Percentiles rank a stretch among this genome's conserved stretches.
Evolutionary conservation across 35 echinoderm and acorn worm genomes (phyloP).

Genomic region (Antedon bifida): DNA sequence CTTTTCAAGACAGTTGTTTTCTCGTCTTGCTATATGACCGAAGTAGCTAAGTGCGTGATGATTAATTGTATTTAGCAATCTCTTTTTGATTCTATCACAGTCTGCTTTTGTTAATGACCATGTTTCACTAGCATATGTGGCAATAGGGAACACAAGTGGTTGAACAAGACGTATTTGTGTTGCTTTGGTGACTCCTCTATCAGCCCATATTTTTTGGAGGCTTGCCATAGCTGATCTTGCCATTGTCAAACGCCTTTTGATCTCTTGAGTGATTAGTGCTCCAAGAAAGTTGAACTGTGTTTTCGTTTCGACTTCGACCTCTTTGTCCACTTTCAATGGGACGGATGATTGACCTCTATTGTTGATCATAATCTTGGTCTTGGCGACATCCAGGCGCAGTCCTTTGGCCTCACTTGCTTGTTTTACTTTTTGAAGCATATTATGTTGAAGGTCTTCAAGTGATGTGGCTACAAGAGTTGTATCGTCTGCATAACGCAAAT

Average conservation of each 20-base stretch:
- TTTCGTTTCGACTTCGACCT: slow-evolving; percentile 4
- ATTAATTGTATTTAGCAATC: background rate
- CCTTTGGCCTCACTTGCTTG: slow-evolving; percentile 3
- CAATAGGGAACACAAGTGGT: background rate
- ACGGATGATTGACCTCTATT: background rate
- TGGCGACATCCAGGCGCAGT: slow-evolving; percentile 5
- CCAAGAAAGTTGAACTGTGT: slow-evolving; percentile 20
- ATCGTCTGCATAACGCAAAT: slow-evolving; percentile 15
- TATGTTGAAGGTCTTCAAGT: slow-evolving; percentile 1
- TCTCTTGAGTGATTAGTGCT: slow-evolving; percentile 9
- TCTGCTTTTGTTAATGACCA: background rate
- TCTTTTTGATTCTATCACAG: background rate
- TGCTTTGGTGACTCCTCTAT: slow-evolving; percentile 3
- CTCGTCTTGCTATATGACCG: slow-evolving; percentile 17
- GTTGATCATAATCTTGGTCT: slow-evolving; percentile 14
- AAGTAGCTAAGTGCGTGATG: background rate
- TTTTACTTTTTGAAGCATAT: background rate
- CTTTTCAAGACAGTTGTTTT: background rate
- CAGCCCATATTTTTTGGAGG: slow-evolving; percentile 9
- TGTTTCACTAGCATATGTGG: slow-evolving; percentile 7
- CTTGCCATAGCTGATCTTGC: background rate
- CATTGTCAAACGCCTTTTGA: slow-evolving; percentile 7
- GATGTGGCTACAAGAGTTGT: slow-evolving; percentile 10
- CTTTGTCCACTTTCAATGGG: slow-evolving; percentile 8
- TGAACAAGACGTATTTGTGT: background rate